phyloP scores from a whole-genome alignment of 2,797 vertebrate species.

The Sitta carolinensis region DNA sequence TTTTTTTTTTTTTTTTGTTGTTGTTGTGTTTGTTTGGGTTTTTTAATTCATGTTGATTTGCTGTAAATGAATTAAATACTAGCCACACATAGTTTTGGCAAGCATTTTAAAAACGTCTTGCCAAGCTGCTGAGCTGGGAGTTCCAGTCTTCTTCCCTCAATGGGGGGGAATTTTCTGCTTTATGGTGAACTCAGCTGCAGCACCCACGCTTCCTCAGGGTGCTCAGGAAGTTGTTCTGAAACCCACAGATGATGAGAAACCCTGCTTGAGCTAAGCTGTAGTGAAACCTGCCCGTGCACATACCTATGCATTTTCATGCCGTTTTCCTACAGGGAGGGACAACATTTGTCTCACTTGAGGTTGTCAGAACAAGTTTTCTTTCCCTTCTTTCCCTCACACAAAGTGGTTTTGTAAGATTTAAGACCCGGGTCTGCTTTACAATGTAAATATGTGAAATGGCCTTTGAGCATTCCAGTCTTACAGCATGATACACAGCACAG shows the following conservation, averaged over 20 bases:
- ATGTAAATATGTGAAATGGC: background rate
- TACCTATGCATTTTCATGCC: background rate
- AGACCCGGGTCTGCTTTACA: background rate
- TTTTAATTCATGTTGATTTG: background rate
- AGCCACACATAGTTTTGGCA: background rate
- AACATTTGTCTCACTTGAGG: background rate
- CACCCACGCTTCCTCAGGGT: background rate
- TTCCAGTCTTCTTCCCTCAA: background rate
- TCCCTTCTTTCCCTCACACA: background rate
- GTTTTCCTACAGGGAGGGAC: background rate
- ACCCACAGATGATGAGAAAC: background rate
- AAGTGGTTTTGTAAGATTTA: background rate
- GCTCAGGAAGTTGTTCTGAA: background rate
- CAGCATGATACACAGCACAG: background rate
- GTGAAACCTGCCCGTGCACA: background rate
- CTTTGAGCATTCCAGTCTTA: background rate
- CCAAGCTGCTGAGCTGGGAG: background rate
- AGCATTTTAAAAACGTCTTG: background rate
- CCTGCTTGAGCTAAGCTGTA: accelerated
- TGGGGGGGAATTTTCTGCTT: background rate
- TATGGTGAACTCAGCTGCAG: background rate
- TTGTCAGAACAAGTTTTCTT: background rate
- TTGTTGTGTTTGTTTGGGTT: too few species aligned
- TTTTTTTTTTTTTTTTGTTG: too few species aligned
- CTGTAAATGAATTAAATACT: background rate